Conservation (phyloP, 2,797 vertebrate species). For the Poeciliopsis presidionis region DNA sequence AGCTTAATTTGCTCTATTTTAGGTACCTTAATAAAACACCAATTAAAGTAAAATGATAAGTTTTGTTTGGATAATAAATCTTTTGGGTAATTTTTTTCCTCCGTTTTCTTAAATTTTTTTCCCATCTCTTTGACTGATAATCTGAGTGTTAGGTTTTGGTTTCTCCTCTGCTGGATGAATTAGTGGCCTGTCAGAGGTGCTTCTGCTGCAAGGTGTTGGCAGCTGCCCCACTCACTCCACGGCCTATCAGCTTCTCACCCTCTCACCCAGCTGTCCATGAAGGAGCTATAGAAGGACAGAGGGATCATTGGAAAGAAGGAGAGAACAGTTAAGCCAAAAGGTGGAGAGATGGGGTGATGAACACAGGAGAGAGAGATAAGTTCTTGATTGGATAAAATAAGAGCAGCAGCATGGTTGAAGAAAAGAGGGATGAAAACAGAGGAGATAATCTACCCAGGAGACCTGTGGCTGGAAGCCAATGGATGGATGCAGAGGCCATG, state of each 20-base stretch:
- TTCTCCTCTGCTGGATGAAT: constrained; percentile 80
- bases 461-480: constrained; percentile 57
- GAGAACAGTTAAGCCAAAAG: constrained; percentile 47
- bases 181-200: constrained; percentile 84
- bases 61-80: constrained; percentile 25
- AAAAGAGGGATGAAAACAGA: constrained; percentile 50
- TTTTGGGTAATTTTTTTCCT: constrained; percentile 35
- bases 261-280: constrained; percentile 77
- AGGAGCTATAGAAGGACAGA: constrained; percentile 72
- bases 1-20: constrained; percentile 8
- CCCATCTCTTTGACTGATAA: constrained; percentile 61
- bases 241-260: constrained; percentile 78
- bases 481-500: constrained; percentile 48
- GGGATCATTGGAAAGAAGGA: constrained; percentile 51
- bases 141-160: constrained; percentile 75
- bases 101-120: constrained; percentile 63
- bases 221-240: constrained; percentile 76
- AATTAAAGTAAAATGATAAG: constrained; percentile 9
- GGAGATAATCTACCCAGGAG: constrained; percentile 47
- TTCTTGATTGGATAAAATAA: constrained; percentile 53
- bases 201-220: constrained; percentile 80
- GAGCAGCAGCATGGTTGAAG: constrained; percentile 42
- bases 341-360: constrained; percentile 48
- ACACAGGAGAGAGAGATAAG: constrained; percentile 39
- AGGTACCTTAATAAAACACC: not conserved